Evolutionary conservation across 1,140 invertebrate genomes (phyloP).

Genomic region (Agrypnia vestita): DNA sequence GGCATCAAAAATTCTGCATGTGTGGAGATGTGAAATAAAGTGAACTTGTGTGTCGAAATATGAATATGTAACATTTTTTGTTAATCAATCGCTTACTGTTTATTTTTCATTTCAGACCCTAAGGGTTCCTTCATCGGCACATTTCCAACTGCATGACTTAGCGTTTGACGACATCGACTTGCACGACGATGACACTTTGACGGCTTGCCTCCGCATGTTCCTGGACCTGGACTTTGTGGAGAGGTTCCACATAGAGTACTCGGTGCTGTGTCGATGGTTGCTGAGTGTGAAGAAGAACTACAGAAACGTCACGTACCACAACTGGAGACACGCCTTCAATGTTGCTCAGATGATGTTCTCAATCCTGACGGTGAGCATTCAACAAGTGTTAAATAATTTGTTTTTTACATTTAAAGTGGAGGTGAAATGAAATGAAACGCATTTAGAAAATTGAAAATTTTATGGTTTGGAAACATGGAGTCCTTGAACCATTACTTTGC

Average conservation of each 20-base stretch:
- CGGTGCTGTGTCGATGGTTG: conserved; percentile 91
- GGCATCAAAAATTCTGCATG: no score
- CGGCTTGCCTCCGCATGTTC: conserved; percentile 92
- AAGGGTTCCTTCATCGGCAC: conserved; percentile 86
- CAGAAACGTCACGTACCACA: conserved; percentile 96
- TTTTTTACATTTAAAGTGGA: no score
- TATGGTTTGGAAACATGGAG: no score
- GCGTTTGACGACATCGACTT: conserved; percentile 91
- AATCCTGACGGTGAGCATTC: conserved; percentile 85
- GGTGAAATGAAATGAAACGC: no score
- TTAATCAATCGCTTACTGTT: no score
- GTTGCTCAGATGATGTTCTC: conserved; percentile 98
- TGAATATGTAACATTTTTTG: no score
- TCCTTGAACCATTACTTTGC: no score
- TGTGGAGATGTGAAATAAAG: no score
- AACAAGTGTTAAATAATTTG: not conserved
- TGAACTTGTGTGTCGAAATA: no score
- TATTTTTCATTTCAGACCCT: conserved; percentile 72
- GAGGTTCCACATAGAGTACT: conserved; percentile 92
- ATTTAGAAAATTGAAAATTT: no score
- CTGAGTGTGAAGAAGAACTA: conserved; percentile 98
- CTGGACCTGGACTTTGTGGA: conserved; percentile 92
- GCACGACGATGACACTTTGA: conserved; percentile 89
- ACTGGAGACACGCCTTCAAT: conserved; percentile 97
- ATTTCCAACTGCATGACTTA: conserved; percentile 88